These are phyloP conservation scores for Aselliscus stoliczkanus DNA, from an alignment of 2,797 vertebrate species.

Conservation along the genomic window DNA sequence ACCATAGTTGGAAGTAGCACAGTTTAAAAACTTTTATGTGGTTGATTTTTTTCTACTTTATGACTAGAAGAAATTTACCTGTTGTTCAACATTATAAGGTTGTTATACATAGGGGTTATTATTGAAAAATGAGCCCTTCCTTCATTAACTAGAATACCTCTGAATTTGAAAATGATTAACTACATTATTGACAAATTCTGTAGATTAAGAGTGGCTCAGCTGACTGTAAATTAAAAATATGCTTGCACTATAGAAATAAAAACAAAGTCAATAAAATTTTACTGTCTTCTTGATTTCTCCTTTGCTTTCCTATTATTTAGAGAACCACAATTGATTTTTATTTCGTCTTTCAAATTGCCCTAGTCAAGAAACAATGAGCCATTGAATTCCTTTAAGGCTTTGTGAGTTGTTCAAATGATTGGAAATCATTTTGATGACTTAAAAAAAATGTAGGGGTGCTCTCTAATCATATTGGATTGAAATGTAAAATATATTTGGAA, in stretches of 20 bases:
- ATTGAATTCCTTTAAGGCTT: conserved; percentile 29
- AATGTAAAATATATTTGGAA: conserved; percentile 34
- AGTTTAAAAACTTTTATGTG: conserved; percentile 17
- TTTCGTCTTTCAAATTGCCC: conserved; percentile 50
- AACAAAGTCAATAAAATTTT: conserved; percentile 17
- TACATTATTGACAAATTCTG: not conserved
- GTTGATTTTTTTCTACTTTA: conserved; percentile 26
- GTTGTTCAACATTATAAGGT: conserved; percentile 2
- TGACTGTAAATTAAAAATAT: conserved; percentile 36
- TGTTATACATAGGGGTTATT: not conserved
- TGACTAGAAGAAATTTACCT: not conserved
- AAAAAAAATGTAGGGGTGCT: not conserved
- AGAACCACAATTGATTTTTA: conserved; percentile 50
- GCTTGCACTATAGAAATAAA: conserved; percentile 39
- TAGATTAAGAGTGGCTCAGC: not conserved
- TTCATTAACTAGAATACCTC: conserved; percentile 31
- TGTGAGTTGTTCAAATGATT: conserved; percentile 42
- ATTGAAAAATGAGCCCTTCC: conserved; percentile 34
- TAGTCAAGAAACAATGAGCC: conserved; percentile 48
- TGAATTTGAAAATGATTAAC: conserved; percentile 25
- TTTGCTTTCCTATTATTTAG: conserved; percentile 55
- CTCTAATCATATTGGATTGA: not conserved
- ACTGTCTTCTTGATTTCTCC: not conserved
- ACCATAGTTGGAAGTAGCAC: not conserved
- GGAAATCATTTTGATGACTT: conserved; percentile 41